Percentiles rank a stretch among this genome's conserved stretches.
phyloP scores from a whole-genome alignment of 1,140 invertebrate genomes.

The Spodoptera litura region DNA sequence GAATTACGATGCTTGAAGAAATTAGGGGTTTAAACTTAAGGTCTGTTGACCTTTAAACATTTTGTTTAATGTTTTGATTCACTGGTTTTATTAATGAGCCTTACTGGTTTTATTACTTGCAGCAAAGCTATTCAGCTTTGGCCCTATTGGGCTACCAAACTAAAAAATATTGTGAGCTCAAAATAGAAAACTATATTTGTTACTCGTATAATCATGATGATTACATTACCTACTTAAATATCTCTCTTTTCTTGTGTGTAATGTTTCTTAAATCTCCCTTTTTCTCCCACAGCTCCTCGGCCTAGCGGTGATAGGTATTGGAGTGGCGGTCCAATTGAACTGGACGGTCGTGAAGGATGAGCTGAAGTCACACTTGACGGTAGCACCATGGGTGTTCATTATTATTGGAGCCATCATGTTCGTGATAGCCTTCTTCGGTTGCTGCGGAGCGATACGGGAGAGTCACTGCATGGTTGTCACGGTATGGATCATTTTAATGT shows the following conservation, averaged over 20 bases:
- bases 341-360: conserved; percentile 83
- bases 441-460: conserved; percentile 93
- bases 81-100: too few relatives aligned
- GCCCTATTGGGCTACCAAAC: too few relatives aligned
- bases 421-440: conserved; percentile 93
- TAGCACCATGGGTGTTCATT: conserved; percentile 89
- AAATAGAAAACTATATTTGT: too few relatives aligned
- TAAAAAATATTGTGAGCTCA: too few relatives aligned
- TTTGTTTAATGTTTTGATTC: too few relatives aligned
- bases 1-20: too few relatives aligned
- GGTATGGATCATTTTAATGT: conserved; percentile 80
- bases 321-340: conserved; percentile 86
- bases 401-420: conserved; percentile 91
- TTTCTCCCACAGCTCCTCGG: conserved; percentile 88
- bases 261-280: background rate
- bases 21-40: too few relatives aligned
- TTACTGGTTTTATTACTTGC: too few relatives aligned
- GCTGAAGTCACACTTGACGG: conserved; percentile 82
- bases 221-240: too few relatives aligned
- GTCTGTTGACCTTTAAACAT: too few relatives aligned
- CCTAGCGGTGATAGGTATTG: conserved; percentile 87
- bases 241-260: background rate
- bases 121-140: too few relatives aligned
- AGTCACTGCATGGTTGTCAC: conserved; percentile 94
- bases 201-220: too few relatives aligned